Evolutionary conservation across 2,113 vertebrate genomes (phyloP), one percentile per base, ranked within the genome.

Genomic region (Mola mola): DNA sequence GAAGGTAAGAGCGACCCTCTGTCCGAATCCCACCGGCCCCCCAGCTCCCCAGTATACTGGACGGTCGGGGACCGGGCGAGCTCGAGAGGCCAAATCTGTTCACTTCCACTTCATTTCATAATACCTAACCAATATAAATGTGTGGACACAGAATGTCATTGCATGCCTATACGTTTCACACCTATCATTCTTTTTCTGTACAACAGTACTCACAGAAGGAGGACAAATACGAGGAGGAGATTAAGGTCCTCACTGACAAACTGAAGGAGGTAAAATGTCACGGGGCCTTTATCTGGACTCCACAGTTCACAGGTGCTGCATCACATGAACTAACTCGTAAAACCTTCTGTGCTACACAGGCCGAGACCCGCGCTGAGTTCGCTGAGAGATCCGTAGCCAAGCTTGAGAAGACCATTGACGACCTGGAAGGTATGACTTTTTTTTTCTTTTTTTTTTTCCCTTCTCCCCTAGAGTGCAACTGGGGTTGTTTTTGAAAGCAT

Each of bases 161-260:
- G 37, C 3, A 2, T 9, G 16, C 3, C 16, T 24, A 5, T 13
- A 2, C 62, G 46, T 48, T 11, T 88, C 50, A 85, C 48, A 2
- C 58, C 31, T 59, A 4, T 41, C 4, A 1, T 36, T 57, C 66
- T 61, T 88, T 87, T 92, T 16, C 36, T 66, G 87, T 52, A 77
- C 92, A 90, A 79, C 93, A 99, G 97, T 99, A 99, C 92, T 99
- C 97, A 0, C 96, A 97, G 92, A 98, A 99, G 83, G 97, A 99
- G 87, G 97, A 99, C 92, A 99, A 98, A 76, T 99, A 97, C 28
- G 97, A 99, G 87, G 97, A 99, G 78, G 97, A 99, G 90, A 99
- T 99, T 89, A 99, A 98, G 92, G 93, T 98, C 78, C 94, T 99
- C 69, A 96, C 95, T 68, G 97, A 99, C 93, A 99, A 98, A 90